Evolutionary conservation across 1,140 invertebrate genomes (phyloP), one percentile per base, ranked within the genome.

Genomic region (Calliopsis andreniformis): DNA sequence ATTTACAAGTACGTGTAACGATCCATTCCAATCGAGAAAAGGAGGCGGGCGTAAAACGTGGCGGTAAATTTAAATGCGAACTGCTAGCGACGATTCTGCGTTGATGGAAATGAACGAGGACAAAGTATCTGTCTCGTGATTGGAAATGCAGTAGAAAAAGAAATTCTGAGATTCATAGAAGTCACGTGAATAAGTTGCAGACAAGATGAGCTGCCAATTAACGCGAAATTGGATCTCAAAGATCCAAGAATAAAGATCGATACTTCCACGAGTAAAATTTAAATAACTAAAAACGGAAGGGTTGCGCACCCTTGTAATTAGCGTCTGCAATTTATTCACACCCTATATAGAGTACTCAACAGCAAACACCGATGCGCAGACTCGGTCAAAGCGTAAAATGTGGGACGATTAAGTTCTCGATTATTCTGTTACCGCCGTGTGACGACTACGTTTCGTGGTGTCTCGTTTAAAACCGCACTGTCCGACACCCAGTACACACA

Each of bases 11-110:
- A 79, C 55, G 62, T 55, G 43, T 76, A 68, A 39, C 56, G 64
- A 80, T 80, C 53, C 80, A 82, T 82, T 82, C 80, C 80, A 80
- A 47, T 70, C 72, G 78, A 80, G 42, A 66, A 66, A 63, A 61
- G 61, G 64, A 58, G 47, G 70, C 35, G 72, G 70, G 43, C 73
- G 23, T 45, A 14, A 45, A 35, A 67, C 62, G 39, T 63, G 49
- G 35, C 23, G 66, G 39, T 32, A 39, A 67, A 56, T 3, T 39
- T 28, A 16, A 20, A 18, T 18, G 35, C 30, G 25, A 42, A 72
- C 55, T 25, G 20, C 16, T 16, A 67, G 55, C 39, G 49, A 73
- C 42, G 70, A 16, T 72, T 39, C n/a, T 25, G 47, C 59, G 25
- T n/a, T 30, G 10, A 62, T 6, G 32, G 56, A 61, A 70, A 61